Evolutionary conservation across 1,140 invertebrate species (phyloP).

Genomic region (Homarus americanus): DNA sequence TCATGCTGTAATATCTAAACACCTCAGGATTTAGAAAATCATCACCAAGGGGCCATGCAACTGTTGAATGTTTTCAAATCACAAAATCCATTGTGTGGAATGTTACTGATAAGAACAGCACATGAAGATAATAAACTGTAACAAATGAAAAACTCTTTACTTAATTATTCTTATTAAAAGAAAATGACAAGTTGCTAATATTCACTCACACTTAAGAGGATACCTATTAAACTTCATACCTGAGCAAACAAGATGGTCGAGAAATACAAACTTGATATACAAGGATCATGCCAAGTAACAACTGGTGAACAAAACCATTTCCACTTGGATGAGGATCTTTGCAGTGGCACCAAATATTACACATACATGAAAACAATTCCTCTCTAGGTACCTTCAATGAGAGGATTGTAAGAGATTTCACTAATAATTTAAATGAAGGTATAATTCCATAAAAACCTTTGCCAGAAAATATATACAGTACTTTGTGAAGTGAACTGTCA

Average conservation of each 20-base stretch:
- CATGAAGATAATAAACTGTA: not conserved
- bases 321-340: not conserved
- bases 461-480: too few relatives aligned
- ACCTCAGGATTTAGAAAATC: too few relatives aligned
- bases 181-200: not conserved
- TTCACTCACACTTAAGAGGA: not conserved
- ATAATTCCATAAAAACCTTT: too few relatives aligned
- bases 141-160: not conserved
- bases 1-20: too few relatives aligned
- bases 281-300: not conserved
- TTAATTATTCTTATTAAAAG: not conserved
- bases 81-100: conserved; percentile 14
- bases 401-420: too few relatives aligned
- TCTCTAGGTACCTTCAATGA: too few relatives aligned
- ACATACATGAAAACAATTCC: too few relatives aligned
- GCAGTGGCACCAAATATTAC: too few relatives aligned
- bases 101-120: not conserved
- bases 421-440: too few relatives aligned
- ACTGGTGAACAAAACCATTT: not conserved
- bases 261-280: not conserved
- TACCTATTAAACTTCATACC: not conserved
- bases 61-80: not conserved
- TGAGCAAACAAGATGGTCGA: not conserved
- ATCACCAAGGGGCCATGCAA: not conserved
- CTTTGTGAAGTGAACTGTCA: too few relatives aligned